Percentiles rank a stretch among this genome's conserved stretches.
Conservation (phyloP, 1,140 invertebrate genomes). For the Drosophila miranda region DNA sequence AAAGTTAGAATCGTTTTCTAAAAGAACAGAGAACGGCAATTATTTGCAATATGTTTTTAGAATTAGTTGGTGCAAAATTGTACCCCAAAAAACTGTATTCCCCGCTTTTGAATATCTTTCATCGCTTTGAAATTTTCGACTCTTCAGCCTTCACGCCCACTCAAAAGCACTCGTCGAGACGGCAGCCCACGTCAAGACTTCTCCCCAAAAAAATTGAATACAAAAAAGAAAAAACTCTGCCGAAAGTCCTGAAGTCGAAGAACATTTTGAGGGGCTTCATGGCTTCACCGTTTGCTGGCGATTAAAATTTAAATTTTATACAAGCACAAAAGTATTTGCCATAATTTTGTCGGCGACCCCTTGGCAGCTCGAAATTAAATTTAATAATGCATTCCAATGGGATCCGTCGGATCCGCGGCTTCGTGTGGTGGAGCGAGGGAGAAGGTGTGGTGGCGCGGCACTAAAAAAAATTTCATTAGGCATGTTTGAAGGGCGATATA, state of each 20-base stretch:
- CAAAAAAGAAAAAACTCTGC: neutral
- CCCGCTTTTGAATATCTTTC: no score
- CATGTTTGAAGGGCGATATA: conserved; percentile 21
- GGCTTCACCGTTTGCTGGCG: conserved; percentile 18
- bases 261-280: conserved; percentile 29
- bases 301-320: conserved; percentile 78
- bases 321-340: conserved; percentile 54
- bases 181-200: neutral
- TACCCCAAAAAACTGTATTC: no score
- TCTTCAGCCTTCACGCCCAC: no score
- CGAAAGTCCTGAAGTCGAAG: conserved; percentile 2
- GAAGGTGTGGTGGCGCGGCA: neutral
- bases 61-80: no score
- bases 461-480: conserved; percentile 48
- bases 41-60: neutral
- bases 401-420: conserved; percentile 39
- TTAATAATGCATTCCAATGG: conserved; percentile 67
- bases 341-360: conserved; percentile 55
- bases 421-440: no score
- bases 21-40: neutral
- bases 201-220: neutral
- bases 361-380: conserved; percentile 62
- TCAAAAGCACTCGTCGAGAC: no score
- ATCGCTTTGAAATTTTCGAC: no score
- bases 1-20: neutral